phyloP scores from a whole-genome alignment of 2,888 invertebrate genomes.

The Digitonthophagus gazella region DNA sequence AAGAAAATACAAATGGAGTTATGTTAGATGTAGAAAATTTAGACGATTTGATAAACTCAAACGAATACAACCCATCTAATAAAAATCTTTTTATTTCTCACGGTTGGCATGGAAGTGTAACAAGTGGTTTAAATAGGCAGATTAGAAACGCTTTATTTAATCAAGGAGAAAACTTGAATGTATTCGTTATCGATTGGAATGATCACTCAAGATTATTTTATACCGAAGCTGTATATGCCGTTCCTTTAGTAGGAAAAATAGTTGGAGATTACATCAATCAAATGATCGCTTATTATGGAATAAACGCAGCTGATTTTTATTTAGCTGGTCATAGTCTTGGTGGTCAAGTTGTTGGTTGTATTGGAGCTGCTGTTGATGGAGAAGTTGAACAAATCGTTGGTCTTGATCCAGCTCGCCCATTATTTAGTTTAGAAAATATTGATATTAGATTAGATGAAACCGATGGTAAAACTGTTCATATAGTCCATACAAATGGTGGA shows the following conservation, averaged over 20 bases:
- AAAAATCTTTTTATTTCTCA: conserved; percentile 42
- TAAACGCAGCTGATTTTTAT: conserved; percentile 20
- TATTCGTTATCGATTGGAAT: conserved; percentile 45
- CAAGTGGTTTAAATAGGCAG: conserved; percentile 34
- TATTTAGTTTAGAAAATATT: conserved; percentile 20
- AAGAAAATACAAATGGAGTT: conserved; percentile 30
- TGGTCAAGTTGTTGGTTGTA: conserved; percentile 35
- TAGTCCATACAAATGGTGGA: conserved; percentile 30
- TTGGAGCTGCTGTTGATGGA: conserved; percentile 27
- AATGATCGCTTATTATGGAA: conserved; percentile 23
- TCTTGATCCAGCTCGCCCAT: conserved; percentile 31
- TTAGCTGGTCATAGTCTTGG: conserved; percentile 32
- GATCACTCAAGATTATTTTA: conserved; percentile 32
- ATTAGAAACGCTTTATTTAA: conserved; percentile 36
- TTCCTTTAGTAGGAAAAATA: conserved; percentile 27
- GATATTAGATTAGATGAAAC: conserved; percentile 27
- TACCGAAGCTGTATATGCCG: conserved; percentile 20
- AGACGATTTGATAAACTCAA: conserved; percentile 22
- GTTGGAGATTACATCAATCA: conserved; percentile 27
- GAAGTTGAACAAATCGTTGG: conserved; percentile 30
- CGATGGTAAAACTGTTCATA: conserved; percentile 31
- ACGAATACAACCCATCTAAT: conserved; percentile 35
- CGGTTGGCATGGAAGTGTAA: conserved; percentile 41
- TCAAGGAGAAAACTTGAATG: conserved; percentile 38
- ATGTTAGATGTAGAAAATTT: conserved; percentile 21